Base-by-base conservation (phyloP, 1,140 invertebrate species). In the Leptinotarsa texana region DNA sequence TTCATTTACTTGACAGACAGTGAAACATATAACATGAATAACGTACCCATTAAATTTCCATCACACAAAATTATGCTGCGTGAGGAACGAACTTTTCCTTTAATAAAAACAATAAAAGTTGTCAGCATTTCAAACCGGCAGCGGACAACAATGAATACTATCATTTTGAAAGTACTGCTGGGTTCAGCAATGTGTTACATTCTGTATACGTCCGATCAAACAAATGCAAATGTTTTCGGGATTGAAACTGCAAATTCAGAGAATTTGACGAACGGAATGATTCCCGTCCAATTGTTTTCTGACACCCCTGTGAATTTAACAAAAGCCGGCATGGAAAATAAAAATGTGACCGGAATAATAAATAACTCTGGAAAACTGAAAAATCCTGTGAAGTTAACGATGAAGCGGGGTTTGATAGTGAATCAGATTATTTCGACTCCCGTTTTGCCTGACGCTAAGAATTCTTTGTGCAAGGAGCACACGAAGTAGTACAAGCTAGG, bases 401-500 rank as follows among this genome's bases (percentile, higher is more conserved):
- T 73, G 66, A 81, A 79, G 71, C 80, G 80, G 63, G 76, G 78
- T 47, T 65, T 82, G 49, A 74, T 81, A 21, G 78, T 82, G 79
- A 82, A 82, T 73, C 81, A 82, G 75, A 69, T 82, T 69, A 69
- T 81, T n/a, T 68, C 27, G 13, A 78, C 75, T 15, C 80, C 78
- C 71, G 78, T 74, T n/a, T 57, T 81, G 22, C 66, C 65, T 17
- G 76, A 79, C 17, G 74, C 75, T 24, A 73, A 79, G 74, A 75
- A 80, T 75, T 18, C 70, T 17, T 51, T 79, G 4, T 82, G 81
- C 57, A 75, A 75, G 49, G 75, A 78, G 68, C 80, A 82, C 72
- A 76, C 75, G 2, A 65, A 74, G 22, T 69, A 78, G 42, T 81
- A 77, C 74, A 82, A 80, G 76, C 47, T 62, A 18, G 78, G 71